phyloP scores from a whole-genome alignment of 2,113 vertebrate species.

The Pimephales promelas region DNA sequence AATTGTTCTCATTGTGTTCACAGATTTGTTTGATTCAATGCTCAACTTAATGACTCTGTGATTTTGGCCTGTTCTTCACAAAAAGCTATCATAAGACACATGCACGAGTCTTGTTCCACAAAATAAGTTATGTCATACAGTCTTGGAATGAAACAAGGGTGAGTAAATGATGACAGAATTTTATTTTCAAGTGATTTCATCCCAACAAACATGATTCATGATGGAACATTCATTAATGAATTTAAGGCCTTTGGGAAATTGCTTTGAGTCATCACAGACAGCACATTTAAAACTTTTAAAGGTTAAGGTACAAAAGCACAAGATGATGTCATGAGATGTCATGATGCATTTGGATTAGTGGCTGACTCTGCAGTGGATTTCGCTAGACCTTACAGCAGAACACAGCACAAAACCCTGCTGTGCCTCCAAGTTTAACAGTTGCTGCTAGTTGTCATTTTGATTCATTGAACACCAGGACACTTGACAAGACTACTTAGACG shows the following conservation, averaged over 20 bases:
- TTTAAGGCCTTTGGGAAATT: slow-evolving; percentile 4
- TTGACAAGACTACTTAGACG: slow-evolving; percentile 29
- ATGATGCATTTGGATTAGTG: slow-evolving; percentile 25
- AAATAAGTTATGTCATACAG: not conserved
- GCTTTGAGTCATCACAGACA: not conserved
- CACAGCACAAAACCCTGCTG: slow-evolving; percentile 47
- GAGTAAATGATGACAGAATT: not conserved
- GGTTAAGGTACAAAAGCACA: slow-evolving; percentile 16
- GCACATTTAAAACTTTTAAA: slow-evolving; percentile 10
- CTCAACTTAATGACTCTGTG: not conserved
- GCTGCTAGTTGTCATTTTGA: slow-evolving; percentile 48
- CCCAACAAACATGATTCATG: not conserved
- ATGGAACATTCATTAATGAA: not conserved
- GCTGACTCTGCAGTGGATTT: slow-evolving; percentile 49
- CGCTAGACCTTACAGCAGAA: slow-evolving; percentile 28
- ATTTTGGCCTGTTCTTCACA: not conserved
- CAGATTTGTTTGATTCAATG: not conserved
- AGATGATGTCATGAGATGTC: slow-evolving; percentile 16
- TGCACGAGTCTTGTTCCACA: not conserved
- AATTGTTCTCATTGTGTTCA: not conserved
- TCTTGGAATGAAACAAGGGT: not conserved
- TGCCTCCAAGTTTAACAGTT: slow-evolving; percentile 32
- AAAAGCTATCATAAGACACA: not conserved
- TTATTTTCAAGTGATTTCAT: not conserved
- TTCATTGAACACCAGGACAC: slow-evolving; percentile 42